These are phyloP conservation scores for Sturmia bella DNA, from an alignment of 2,888 invertebrate species.

Conservation along the genomic window DNA sequence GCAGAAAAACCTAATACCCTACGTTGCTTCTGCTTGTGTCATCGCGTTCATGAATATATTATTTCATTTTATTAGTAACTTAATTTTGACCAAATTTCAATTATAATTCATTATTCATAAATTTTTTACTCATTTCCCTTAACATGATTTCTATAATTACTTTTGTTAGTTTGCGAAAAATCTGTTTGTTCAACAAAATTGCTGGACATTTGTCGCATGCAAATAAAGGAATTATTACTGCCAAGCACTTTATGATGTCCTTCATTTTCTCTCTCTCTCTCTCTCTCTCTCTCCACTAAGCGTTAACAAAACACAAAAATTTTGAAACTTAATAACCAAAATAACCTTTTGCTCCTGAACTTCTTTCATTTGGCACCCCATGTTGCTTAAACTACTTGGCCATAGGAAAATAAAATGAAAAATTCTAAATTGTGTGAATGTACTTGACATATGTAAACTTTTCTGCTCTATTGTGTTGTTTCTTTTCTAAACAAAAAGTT, in stretches of 20 bases:
- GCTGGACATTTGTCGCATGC: slow-evolving; percentile 63
- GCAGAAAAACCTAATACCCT: no score
- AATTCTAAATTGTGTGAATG: slow-evolving; percentile 58
- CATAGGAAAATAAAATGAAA: slow-evolving; percentile 29
- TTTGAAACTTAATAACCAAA: slow-evolving; percentile 64
- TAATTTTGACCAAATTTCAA: slow-evolving; percentile 58
- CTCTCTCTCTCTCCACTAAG: no score
- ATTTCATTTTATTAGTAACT: no score
- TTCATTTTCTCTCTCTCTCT: not conserved
- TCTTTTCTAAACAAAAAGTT: slow-evolving; percentile 39
- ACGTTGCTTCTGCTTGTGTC: no score
- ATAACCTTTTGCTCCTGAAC: slow-evolving; percentile 34
- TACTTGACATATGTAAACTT: slow-evolving; percentile 70
- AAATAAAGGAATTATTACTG: slow-evolving; percentile 44
- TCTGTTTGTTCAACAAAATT: slow-evolving; percentile 33
- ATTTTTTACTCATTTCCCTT: slow-evolving; percentile 18
- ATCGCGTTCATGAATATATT: no score
- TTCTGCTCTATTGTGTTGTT: slow-evolving; percentile 62
- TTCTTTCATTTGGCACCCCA: not conserved
- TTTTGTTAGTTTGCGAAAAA: slow-evolving; percentile 55
- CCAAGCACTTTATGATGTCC: not conserved
- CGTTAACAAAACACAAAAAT: slow-evolving; percentile 21
- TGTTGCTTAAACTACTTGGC: not conserved
- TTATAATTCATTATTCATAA: slow-evolving; percentile 63
- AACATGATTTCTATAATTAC: slow-evolving; percentile 51